Evolutionary conservation across 1,140 invertebrate species (phyloP).

Genomic region (Agrilus planipennis): DNA sequence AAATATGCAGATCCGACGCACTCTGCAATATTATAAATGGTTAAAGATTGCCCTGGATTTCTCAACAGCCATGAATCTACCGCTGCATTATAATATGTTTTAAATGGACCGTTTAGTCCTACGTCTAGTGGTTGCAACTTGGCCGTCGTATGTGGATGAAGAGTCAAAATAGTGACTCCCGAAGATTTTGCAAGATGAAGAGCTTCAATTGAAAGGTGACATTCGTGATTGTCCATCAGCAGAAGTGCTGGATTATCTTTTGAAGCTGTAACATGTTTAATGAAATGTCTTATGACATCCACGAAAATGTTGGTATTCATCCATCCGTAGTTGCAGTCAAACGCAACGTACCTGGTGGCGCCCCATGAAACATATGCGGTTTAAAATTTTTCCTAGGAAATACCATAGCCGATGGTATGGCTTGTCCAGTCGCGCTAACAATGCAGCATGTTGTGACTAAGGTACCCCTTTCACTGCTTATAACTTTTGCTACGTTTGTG

Average conservation of each 20-base stretch:
- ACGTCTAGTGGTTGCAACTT: conserved; percentile 38
- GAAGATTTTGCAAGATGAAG: conserved; percentile 22
- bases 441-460: conserved; percentile 32
- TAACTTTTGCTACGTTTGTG: conserved; percentile 27
- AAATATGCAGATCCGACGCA: background rate
- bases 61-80: conserved; percentile 22
- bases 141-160: conserved; percentile 30
- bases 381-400: conserved; percentile 29
- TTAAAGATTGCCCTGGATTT: conserved; percentile 3
- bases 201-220: conserved; percentile 23
- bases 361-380: conserved; percentile 23
- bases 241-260: conserved; percentile 30
- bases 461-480: conserved; percentile 34
- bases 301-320: conserved; percentile 35
- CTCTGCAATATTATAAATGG: conserved; percentile 3
- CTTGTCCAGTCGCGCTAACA: conserved; percentile 25
- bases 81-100: conserved; percentile 25
- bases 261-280: conserved; percentile 27
- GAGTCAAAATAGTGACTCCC: conserved; percentile 26
- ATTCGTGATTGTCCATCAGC: conserved; percentile 35
- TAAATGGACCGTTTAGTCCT: conserved; percentile 27
- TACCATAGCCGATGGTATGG: conserved; percentile 18
- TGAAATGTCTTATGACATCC: conserved; percentile 37
- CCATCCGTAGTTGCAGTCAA: too few species aligned
- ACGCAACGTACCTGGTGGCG: conserved; percentile 30